Base-by-base conservation (phyloP, 2,888 invertebrate genomes). In the Morpho achilles region DNA sequence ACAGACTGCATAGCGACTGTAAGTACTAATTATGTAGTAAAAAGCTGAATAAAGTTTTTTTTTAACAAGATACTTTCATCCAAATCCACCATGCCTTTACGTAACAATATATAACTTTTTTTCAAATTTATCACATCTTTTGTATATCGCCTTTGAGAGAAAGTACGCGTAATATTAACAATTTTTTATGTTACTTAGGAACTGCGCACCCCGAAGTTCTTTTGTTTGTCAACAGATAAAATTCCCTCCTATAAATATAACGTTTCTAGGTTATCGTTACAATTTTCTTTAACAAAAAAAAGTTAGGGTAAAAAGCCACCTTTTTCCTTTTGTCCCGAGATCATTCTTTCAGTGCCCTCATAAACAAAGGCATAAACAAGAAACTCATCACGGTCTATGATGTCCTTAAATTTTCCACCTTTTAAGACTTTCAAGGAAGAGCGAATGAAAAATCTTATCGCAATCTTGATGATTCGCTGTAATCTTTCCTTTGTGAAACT, bases 401-500 rank as follows among this genome's bases (percentile, higher is more conserved):
- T 76, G 72, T 70, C 69, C 74, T 77, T 73, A 73, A 72, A 78
- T 75, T 73, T 69, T 69, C 69, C 66, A 74, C 72, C 71, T 75
- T 75, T 69, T 68, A 65, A 65, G 61, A 66, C 64, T 63, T 67
- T 70, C 72, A 74, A 74, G 71, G 69, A 72, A 70, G 59, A 67
- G 64, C 58, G 67, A 69, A 77, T 75, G 74, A 75, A 72, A 77
- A 77, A 73, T 77, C 77, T 72, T 75, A 77, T 79, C 80, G 72
- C 73, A 73, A 63, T 56, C 68, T 65, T 65, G 50, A 60, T 47
- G 53, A 50, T n/a, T 50, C 54, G 51, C 32, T 55, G 50, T 56
- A 56, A 47, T 56, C 53, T 59, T 51, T 43, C 40, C 48, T 46
- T 49, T 56, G 53, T 45, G 48, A 32, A 32, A 32, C 22, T 39